Conservation (phyloP, 2,797 vertebrate species). For the Enteromius viviparus region DNA sequence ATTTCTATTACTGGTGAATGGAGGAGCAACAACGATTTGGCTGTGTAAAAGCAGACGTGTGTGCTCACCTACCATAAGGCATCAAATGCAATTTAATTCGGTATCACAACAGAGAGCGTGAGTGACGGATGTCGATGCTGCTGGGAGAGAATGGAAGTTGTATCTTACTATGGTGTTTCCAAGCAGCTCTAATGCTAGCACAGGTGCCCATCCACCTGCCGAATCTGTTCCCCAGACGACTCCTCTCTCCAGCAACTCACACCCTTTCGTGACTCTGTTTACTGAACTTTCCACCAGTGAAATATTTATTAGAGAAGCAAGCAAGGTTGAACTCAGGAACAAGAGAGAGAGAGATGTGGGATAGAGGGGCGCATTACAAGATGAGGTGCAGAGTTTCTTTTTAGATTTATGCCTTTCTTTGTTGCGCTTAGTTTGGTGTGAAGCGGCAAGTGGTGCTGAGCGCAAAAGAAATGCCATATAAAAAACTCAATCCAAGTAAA, state of each 20-base stretch:
- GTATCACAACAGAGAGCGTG: background rate
- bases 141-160: slow-evolving; percentile 1
- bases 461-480: background rate
- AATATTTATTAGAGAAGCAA: slow-evolving; percentile 79
- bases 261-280: slow-evolving; percentile 68
- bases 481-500: background rate
- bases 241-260: slow-evolving; percentile 60
- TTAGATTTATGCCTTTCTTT: slow-evolving; percentile 37
- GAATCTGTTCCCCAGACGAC: slow-evolving; percentile 53
- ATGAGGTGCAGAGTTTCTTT: slow-evolving; percentile 55
- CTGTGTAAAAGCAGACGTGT: background rate
- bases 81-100: background rate
- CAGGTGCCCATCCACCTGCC: slow-evolving; percentile 29
- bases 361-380: slow-evolving; percentile 46
- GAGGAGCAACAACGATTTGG: background rate
- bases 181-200: slow-evolving; percentile 52
- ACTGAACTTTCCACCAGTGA: slow-evolving; percentile 80
- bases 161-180: slow-evolving; percentile 3
- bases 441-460: background rate
- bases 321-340: slow-evolving; percentile 55
- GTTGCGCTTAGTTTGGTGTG: slow-evolving; percentile 20
- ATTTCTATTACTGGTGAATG: background rate
- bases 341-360: slow-evolving; percentile 47
- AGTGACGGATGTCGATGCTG: background rate
- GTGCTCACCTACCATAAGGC: background rate